Base-by-base conservation (phyloP, 2,113 vertebrate species). In the Camarhynchus parvulus region DNA sequence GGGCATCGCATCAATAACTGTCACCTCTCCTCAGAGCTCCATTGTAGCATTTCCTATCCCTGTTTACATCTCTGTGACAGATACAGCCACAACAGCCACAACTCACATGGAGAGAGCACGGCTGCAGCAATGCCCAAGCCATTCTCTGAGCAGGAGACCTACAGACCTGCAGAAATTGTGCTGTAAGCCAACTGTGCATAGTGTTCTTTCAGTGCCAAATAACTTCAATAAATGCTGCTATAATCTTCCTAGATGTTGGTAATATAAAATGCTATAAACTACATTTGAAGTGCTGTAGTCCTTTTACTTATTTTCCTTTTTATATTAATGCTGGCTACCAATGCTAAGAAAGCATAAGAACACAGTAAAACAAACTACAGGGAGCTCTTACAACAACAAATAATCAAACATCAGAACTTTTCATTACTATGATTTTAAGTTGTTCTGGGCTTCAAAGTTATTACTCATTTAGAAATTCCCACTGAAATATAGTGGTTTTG, bases 101-200 rank as follows among this genome's bases (percentile, higher is more conserved):
- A 2, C 25, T 58, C 55, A 44, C 30, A 53, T 10, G 1, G 3
- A 42, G 1, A 53, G 64, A 49, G 8, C 17, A 39, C 0, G 7
- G 46, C 70, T 39, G 62, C 35, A 52, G 21, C 61, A 89, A 41
- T 7, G 17, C 33, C 47, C 39, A 50, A 28, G 22, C n/a, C 18
- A 30, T 11, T 59, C 27, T 46, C 15, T 13, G 31, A 47, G 33
- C 56, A 77, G 15, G 46, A 77, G 31, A 62, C 12, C 11, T 9
- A 4, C 24, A n/a, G 18, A 73, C 30, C 70, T 52, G 9, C 7
- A 52, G 6, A 49, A 79, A 64, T 64, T 16, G 18, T 14, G 13
- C 27, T 59, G 3, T 5, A 67, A 82, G 5, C 23, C 52, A 84
- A 15, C 33, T 39, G 7, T 8, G 25, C 47, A 28, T 4, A 24